phyloP scores from a whole-genome alignment of 1,140 invertebrate genomes.

The Frieseomelitta varia region DNA sequence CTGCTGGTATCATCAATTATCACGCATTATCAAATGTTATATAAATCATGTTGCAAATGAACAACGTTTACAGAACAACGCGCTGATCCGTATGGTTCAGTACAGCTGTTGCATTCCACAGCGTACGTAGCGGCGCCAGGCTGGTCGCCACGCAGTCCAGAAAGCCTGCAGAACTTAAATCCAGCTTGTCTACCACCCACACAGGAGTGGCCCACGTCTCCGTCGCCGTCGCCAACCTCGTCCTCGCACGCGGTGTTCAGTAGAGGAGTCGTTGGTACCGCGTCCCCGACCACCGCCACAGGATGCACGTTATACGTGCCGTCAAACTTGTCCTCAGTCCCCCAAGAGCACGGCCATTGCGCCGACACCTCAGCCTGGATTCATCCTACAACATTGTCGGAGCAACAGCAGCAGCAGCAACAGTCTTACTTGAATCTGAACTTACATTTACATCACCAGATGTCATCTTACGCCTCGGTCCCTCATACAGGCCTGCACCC shows the following conservation, averaged over 20 bases:
- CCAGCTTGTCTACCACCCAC: conserved; percentile 47
- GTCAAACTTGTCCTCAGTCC: conserved; percentile 65
- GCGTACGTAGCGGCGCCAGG: conserved; percentile 76
- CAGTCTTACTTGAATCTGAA: conserved; percentile 80
- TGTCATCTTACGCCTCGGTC: conserved; percentile 67
- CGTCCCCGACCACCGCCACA: conserved; percentile 67
- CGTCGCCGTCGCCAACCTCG: conserved; percentile 77
- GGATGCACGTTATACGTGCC: conserved; percentile 77
- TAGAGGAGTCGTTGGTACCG: conserved; percentile 57
- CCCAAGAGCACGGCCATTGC: conserved; percentile 74
- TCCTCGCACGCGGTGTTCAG: conserved; percentile 66
- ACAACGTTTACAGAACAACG: conserved; percentile 72
- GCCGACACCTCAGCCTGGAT: conserved; percentile 75
- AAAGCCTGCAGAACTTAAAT: conserved; percentile 64
- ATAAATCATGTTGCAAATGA: not conserved
- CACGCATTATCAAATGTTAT: not conserved
- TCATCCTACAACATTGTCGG: conserved; percentile 69
- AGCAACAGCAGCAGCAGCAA: conserved; percentile 75
- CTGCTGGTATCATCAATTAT: not conserved
- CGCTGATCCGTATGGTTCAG: conserved; percentile 76
- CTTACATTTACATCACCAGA: conserved; percentile 80
- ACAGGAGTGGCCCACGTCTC: conserved; percentile 79
- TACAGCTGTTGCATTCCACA: conserved; percentile 78
- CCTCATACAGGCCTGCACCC: conserved; percentile 66
- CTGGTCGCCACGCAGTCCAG: conserved; percentile 79